Conservation (phyloP, 2,888 invertebrate species). For the Mylabris sibirica region DNA sequence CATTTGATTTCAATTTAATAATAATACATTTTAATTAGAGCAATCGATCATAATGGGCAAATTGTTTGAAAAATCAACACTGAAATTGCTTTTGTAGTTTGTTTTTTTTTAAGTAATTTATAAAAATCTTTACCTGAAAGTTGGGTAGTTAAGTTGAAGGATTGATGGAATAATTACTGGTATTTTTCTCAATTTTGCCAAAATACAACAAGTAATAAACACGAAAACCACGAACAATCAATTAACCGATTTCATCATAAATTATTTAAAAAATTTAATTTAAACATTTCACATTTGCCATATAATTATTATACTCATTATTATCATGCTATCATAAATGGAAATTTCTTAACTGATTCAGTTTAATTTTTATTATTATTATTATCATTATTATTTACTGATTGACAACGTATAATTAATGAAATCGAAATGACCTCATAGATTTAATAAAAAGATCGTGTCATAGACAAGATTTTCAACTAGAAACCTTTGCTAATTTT, state of each 20-base stretch:
- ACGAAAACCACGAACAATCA: slow-evolving; percentile 3
- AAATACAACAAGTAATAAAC: not conserved
- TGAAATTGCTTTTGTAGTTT: too few relatives aligned
- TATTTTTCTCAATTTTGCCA: not conserved
- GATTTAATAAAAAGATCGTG: not conserved
- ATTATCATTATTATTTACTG: too few relatives aligned
- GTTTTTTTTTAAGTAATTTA: too few relatives aligned
- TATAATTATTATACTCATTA: not conserved
- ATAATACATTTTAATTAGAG: too few relatives aligned
- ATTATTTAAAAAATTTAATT: not conserved
- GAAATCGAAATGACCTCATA: not conserved
- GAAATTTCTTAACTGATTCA: not conserved
- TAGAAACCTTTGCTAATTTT: slow-evolving; percentile 2
- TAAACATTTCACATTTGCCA: too few relatives aligned
- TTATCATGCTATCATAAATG: not conserved
- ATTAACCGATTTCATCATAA: slow-evolving; percentile 5
- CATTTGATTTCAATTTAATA: slow-evolving; percentile 1
- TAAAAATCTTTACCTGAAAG: too few relatives aligned
- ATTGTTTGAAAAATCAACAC: too few relatives aligned
- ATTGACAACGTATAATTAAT: slow-evolving; percentile 12
- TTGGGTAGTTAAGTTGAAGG: not conserved
- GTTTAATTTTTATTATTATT: not conserved
- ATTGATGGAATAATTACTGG: not conserved
- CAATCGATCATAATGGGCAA: too few relatives aligned
- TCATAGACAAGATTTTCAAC: not conserved